Evolutionary conservation across 2,888 invertebrate species (phyloP).

Genomic region (Cantharis nigra): DNA sequence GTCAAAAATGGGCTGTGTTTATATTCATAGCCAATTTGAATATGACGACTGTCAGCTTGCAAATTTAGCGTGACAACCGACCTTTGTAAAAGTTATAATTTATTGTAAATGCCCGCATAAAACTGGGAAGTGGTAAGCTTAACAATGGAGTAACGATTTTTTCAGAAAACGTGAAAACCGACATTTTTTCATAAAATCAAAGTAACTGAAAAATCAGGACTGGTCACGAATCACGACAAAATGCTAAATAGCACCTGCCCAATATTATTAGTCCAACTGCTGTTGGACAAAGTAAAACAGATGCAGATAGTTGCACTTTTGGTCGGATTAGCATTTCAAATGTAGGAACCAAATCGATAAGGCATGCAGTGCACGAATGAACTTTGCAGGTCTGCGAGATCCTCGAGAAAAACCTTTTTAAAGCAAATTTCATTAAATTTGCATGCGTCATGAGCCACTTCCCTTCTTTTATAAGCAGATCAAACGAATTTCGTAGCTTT

Average conservation of each 20-base stretch:
- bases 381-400: neutral
- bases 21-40: neutral
- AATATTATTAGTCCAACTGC: neutral
- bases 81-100: neutral
- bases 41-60: neutral
- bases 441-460: neutral
- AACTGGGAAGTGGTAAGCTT: neutral
- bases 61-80: neutral
- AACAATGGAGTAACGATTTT: neutral
- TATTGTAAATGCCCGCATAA: neutral
- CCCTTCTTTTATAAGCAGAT: neutral
- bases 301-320: constrained; percentile 3
- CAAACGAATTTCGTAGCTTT: neutral
- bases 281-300: constrained; percentile 9
- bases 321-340: constrained; percentile 4
- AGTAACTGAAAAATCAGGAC: neutral
- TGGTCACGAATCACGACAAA: constrained; percentile 21
- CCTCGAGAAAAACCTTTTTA: neutral
- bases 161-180: neutral
- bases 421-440: neutral
- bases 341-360: neutral
- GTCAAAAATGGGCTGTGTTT: neutral
- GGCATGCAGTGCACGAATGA: neutral
- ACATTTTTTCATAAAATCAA: neutral
- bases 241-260: constrained; percentile 27